Base-by-base conservation (phyloP, 2,113 vertebrate species). In the Brienomyrus longianalis region DNA sequence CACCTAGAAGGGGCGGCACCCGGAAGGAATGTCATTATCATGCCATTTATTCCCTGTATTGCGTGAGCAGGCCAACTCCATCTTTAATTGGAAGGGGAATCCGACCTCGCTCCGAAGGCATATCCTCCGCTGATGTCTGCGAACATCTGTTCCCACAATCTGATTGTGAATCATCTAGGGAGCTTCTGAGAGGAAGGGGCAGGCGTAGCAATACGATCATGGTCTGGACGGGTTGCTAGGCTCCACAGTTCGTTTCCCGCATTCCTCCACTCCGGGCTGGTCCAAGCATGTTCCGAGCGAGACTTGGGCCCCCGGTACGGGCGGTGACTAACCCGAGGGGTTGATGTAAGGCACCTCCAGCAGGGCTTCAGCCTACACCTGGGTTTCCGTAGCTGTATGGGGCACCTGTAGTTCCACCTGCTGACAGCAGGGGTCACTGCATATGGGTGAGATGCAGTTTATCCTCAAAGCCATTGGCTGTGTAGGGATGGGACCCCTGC, bases 51-150 rank as follows among this genome's bases (percentile, higher is more conserved):
- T 39, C 31, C 35, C 4, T 77, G 35, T 80, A 39, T 80, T 17
- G 74, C 47, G 13, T 86, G 83, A 50, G 45, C 83, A 51, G 83
- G 48, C 48, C 17, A 84, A 45, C 43, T 51, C n/a, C 83, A 51
- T 86, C 45, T 86, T n/a, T 86, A 86, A 86, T 86, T 48, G 45
- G 83, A 27, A n/a, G 74, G 47, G 83, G 83, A 85, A 27, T 45
- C 83, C 43, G 5, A 9, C 87, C n/a, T 19, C 77, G 11, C 77
- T 84, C 43, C 21, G 2, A 31, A 84, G 31, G 21, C 43, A 89
- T 80, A 19, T 21, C 5, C 6, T 51, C 80, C 45, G 27, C 31
- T 84, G 74, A 89, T 39, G 15, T 84, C 88, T 6, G 70, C 9
- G 66, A 31, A 77, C 66, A 23, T 52, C 66, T 85, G 43, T 84